These are phyloP conservation scores for Mustela lutreola DNA, from an alignment of 2,113 vertebrate genomes.

Conservation along the genomic window DNA sequence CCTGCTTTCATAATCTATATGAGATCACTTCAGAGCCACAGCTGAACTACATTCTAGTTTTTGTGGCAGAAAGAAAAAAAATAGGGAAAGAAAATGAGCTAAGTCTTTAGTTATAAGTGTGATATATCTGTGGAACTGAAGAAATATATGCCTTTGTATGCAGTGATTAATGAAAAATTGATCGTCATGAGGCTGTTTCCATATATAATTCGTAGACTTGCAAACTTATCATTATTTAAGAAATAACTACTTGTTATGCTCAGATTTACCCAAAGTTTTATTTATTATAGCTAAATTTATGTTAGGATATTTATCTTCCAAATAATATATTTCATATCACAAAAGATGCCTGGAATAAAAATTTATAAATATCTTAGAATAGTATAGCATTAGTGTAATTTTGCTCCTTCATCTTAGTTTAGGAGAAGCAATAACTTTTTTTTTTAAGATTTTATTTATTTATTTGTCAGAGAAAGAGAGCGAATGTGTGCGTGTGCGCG, in stretches of 20 bases:
- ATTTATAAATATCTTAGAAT: not conserved
- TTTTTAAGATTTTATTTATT: too few relatives aligned
- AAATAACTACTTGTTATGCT: not conserved
- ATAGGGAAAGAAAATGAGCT: not conserved
- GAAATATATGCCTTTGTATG: not conserved
- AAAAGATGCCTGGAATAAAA: not conserved
- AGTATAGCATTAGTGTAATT: not conserved
- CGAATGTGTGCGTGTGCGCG: fast-evolving
- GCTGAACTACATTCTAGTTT: conserved; percentile 52
- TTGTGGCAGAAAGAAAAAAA: not conserved
- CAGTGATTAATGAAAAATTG: conserved; percentile 14
- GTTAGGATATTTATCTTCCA: not conserved
- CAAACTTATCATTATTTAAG: conserved; percentile 19
- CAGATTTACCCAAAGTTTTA: not conserved
- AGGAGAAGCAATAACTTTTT: not conserved
- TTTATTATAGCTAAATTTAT: conserved; percentile 30
- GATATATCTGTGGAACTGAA: not conserved
- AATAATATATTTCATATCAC: not conserved
- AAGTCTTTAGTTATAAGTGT: not conserved
- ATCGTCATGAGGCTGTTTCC: not conserved
- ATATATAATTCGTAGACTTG: not conserved
- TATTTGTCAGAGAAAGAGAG: too few relatives aligned
- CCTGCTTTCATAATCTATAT: conserved; percentile 51
- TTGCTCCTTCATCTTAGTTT: not conserved
- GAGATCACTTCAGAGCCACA: conserved; percentile 31